A percentile compares a stretch with the other conserved stretches of the same genome.
Evolutionary conservation across 2,113 vertebrate species (phyloP).

Genomic region (Phrynosoma blainvillii): DNA sequence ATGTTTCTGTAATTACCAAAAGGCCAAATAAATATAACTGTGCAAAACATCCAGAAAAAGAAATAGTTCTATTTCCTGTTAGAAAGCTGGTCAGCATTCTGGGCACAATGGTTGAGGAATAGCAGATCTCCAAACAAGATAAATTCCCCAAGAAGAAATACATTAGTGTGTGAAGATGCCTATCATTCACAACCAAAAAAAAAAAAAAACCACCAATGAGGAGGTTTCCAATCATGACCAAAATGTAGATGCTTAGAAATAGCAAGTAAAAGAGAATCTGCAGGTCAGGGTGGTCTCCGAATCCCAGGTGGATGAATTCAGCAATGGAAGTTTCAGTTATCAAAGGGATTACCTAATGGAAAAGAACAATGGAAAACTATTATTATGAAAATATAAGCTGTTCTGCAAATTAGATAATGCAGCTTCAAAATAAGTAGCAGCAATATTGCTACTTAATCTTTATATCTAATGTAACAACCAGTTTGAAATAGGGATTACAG

Average conservation of each 20-base stretch:
- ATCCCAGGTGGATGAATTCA: constrained; percentile 33
- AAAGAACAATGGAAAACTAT: neutral
- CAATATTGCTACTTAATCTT: neutral
- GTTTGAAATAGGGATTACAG: no score
- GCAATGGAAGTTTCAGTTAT: constrained; percentile 7
- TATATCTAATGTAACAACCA: neutral
- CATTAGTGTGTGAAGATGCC: constrained; percentile 43
- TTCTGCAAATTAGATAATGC: neutral
- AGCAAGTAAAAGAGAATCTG: constrained; percentile 22
- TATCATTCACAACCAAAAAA: constrained; percentile 28
- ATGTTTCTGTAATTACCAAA: constrained; percentile 49
- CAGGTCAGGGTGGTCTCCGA: constrained; percentile 13
- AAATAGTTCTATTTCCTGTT: constrained; percentile 38
- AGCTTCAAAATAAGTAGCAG: no score
- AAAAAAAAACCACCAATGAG: constrained; percentile 6
- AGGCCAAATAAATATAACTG: constrained; percentile 52
- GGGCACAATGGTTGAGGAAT: constrained; percentile 46
- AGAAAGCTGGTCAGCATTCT: constrained; percentile 48
- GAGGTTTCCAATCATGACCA: constrained; percentile 29
- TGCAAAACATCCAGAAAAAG: constrained; percentile 39
- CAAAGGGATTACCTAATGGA: neutral
- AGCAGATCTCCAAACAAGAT: constrained; percentile 47
- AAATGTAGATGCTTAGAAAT: constrained; percentile 20
- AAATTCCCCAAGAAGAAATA: constrained; percentile 53
- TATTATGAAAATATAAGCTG: neutral